Percentiles rank a stretch among this genome's conserved stretches.
Evolutionary conservation across 2,888 invertebrate genomes (phyloP).

Genomic region (Callyntrura guangdongensis): DNA sequence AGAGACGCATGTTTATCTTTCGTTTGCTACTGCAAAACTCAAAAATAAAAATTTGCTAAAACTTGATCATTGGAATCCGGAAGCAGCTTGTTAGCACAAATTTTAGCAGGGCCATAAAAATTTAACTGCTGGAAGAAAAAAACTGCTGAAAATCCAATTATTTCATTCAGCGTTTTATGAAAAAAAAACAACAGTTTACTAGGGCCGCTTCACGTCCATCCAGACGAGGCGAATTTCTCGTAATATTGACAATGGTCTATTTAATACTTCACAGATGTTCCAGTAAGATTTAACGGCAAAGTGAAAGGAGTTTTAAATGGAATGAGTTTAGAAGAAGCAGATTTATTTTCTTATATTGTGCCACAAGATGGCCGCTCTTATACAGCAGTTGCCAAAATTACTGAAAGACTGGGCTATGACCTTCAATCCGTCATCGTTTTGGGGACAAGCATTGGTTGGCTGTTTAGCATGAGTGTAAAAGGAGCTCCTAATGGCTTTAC

Average conservation of each 20-base stretch:
- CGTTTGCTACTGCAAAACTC: neutral
- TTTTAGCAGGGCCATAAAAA: conserved; percentile 53
- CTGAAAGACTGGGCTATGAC: conserved; percentile 91
- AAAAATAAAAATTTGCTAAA: neutral
- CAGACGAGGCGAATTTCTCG: too few relatives aligned
- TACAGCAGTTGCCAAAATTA: conserved; percentile 95
- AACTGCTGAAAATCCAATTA: neutral
- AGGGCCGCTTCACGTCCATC: neutral
- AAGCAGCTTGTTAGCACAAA: conserved; percentile 62
- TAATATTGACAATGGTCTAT: neutral
- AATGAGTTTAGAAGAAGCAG: conserved; percentile 90
- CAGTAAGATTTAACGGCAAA: conserved; percentile 95
- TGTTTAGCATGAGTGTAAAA: conserved; percentile 94
- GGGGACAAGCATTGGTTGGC: conserved; percentile 95
- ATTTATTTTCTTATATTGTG: conserved; percentile 97
- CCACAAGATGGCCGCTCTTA: conserved; percentile 95
- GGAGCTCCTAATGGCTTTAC: conserved; percentile 95
- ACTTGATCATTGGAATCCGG: conserved; percentile 62
- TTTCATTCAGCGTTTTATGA: neutral
- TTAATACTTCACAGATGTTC: conserved; percentile 89
- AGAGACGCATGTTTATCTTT: conserved; percentile 61
- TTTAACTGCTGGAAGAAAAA: conserved; percentile 58
- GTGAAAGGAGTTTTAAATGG: conserved; percentile 95
- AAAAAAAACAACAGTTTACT: neutral
- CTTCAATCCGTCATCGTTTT: conserved; percentile 94